Conservation (phyloP, 2,113 vertebrate genomes). For the Mobula birostris region DNA sequence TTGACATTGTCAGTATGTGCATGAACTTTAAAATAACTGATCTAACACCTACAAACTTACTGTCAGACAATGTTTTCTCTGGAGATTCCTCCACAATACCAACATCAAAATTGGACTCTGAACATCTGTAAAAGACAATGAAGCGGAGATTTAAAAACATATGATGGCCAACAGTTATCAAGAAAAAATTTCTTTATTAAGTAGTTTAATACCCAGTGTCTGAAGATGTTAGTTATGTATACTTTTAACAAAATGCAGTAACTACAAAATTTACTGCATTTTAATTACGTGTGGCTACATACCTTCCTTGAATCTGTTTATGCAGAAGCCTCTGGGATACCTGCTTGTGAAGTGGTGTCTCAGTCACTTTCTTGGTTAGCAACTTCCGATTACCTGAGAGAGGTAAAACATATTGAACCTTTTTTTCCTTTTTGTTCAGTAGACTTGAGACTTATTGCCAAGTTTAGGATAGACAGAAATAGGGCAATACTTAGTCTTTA, state of each 20-base stretch:
- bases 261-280: neutral
- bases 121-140: slow-evolving; percentile 57
- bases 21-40: neutral
- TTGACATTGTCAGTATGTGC: neutral
- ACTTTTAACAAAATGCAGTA: neutral
- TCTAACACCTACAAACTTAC: slow-evolving; percentile 50
- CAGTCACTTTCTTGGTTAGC: slow-evolving; percentile 78
- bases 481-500: neutral
- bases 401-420: neutral
- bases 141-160: neutral
- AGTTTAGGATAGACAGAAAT: neutral
- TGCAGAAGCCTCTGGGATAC: slow-evolving; percentile 71
- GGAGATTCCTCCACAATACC: slow-evolving; percentile 87
- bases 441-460: neutral
- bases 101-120: slow-evolving; percentile 59
- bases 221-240: neutral
- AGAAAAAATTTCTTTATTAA: neutral
- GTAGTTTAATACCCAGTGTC: neutral
- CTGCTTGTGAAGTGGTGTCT: slow-evolving; percentile 85
- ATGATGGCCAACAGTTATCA: too few species aligned
- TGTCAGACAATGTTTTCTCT: slow-evolving; percentile 60
- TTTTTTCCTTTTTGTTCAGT: neutral
- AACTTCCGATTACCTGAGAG: slow-evolving; percentile 64
- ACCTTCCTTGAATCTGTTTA: slow-evolving; percentile 83
- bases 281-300: slow-evolving; percentile 42